phyloP scores from a whole-genome alignment of 2,113 vertebrate species.

The Tretioscincus oriximinensis region DNA sequence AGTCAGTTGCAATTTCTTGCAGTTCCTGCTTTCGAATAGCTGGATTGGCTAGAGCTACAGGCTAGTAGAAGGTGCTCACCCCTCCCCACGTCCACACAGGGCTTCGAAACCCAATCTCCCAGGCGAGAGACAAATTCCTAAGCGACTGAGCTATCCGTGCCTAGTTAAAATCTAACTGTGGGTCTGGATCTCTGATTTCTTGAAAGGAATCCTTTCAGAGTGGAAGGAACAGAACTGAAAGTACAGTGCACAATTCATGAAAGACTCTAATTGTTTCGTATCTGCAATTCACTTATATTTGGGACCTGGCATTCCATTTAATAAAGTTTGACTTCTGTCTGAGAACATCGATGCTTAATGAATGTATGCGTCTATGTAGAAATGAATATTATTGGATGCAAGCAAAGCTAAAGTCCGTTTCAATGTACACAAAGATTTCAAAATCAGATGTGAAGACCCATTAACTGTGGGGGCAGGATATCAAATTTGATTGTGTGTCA shows the following conservation, averaged over 20 bases:
- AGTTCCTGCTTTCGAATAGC: too few species aligned
- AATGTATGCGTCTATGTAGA: background rate
- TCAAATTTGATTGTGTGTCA: conserved; percentile 42
- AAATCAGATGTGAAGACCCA: conserved; percentile 14
- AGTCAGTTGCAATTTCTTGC: too few species aligned
- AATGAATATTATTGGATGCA: background rate
- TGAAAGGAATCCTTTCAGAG: background rate
- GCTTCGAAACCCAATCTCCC: too few species aligned
- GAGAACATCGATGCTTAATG: conserved; percentile 10
- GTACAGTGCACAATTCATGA: background rate
- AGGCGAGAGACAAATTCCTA: too few species aligned
- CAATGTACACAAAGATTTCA: background rate
- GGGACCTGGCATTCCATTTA: background rate
- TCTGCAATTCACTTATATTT: background rate
- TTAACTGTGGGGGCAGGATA: background rate
- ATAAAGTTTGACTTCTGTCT: background rate
- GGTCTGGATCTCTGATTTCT: too few species aligned
- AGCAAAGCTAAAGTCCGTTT: background rate
- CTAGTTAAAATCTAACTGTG: too few species aligned
- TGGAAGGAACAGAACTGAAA: background rate
- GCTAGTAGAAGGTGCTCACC: too few species aligned
- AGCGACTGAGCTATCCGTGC: too few species aligned
- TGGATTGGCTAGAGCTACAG: too few species aligned
- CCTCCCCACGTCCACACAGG: too few species aligned
- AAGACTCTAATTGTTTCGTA: background rate